Evolutionary conservation across 2,113 vertebrate species (phyloP), one percentile per base, ranked within the genome.

Genomic region (Syngnathoides biaculeatus): DNA sequence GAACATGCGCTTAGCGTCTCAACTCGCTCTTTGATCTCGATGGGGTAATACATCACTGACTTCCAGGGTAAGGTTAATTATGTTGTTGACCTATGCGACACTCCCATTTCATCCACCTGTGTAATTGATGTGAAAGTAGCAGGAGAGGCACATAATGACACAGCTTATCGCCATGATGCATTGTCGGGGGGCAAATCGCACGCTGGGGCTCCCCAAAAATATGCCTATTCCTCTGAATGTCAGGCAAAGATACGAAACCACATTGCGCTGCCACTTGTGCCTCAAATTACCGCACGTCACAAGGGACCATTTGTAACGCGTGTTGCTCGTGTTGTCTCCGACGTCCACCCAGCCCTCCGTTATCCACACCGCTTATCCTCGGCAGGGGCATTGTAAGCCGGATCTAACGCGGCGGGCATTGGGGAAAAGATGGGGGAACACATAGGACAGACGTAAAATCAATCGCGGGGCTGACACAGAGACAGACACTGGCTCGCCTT

Each of bases 41-140:
- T n/a, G 4, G 15, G 39, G 60, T 68, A 67, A 45, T 75, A 67
- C 60, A 73, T 79, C 72, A 81, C 56, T 69, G 48, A 65, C 65
- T 52, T 65, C 64, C n/a, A 2, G 69, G 63, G 75, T 66, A 71
- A 71, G 72, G 86, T 88, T 89, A 89, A 92, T 92, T 89, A 87
- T 74, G 84, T 40, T 10, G 63, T 64, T 74, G 74, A 77, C 79
- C 82, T 72, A 65, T 57, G 82, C 75, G 71, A 74, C 66, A 13
- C 59, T 74, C 74, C 77, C 67, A 79, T 89, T 88, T 83, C 72
- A 83, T 83, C 77, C 83, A 78, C 77, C 83, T 79, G 79, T 82
- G 77, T 85, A 86, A 84, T 79, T 86, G 83, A 72, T 77, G 71
- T 57, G 50, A 79, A 80, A 68, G 69, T 79, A 75, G 75, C 52